Evolutionary conservation across 2,797 vertebrate genomes (phyloP), one percentile per base, ranked within the genome.

Genomic region (Leucoraja ocellata): DNA sequence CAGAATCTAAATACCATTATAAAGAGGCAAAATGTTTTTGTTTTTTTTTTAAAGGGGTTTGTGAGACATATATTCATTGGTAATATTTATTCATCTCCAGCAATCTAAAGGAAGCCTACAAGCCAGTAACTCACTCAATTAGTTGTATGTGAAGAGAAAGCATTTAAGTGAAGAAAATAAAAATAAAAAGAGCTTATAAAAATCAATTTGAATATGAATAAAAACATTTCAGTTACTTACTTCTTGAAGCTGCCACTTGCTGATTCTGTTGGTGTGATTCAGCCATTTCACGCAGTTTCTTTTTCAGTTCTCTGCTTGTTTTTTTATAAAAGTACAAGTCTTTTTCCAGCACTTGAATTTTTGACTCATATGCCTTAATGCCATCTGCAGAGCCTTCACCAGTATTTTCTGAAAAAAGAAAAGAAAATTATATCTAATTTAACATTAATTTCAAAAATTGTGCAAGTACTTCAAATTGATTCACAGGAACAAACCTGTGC

Each of bases 311-410:
- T 83, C 98, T 97, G 93, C 96, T 97, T 63, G 96, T 97, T 96
- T 96, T 98, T 96, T 98, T 98, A 95, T 98, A 98, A 96, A 97
- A 98, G 95, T 97, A 98, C 94, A 98, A 96, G 90, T 99, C 98
- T 95, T 97, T 98, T 96, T 98, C 98, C 94, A 98, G 94, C 94
- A 97, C 95, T 94, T 98, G 97, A 58, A 98, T 94, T 96, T 96
- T 97, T 39, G 95, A 95, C 95, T 97, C 96, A 78, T 96, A 94
- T 1, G 21, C 93, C 95, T 95, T 96, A 71, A 96, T 94, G 46
- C 94, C 94, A 95, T 96, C 96, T 93, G 94, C 88, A 94, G 94
- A 86, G 93, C 93, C 93, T 94, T 96, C 96, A 80, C 93, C 93
- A 63, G 96, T 95, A 94, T 96, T 95, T 93, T 97, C 97, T 97